Evolutionary conservation across 1,140 invertebrate genomes (phyloP), one percentile per base, ranked within the genome.

Genomic region (Caligus rogercresseyi): DNA sequence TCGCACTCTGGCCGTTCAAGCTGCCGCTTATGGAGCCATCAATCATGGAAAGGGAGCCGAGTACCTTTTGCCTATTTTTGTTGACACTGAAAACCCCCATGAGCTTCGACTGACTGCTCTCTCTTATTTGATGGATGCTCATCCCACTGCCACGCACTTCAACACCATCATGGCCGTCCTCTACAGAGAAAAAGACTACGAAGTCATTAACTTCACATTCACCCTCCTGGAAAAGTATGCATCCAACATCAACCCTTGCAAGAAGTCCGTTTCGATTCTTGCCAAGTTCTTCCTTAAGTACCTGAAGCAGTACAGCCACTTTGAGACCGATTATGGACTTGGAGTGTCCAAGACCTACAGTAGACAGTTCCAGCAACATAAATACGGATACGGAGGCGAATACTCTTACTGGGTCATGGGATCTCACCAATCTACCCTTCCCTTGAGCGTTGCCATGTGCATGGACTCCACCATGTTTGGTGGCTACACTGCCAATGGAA

Each of bases 281-380:
- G 31, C 31, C 52, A 62, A 25, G 16, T 23, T 16, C 23, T 62
- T 61, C 31, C 51, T 61, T n/a, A 62, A 43, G 31, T 56, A 62
- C 51, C 53, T 62, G 61, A 54, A 57, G 31, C 61, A 62, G 43
- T 25, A 18, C 18, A 56, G 61, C 13, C 18, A 16, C 14, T 43
- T 56, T 54, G 43, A 62, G 4, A 62, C 51, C 7, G 19, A 62
- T 7, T 62, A 43, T 25, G 61, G 61, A 20, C 21, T 62, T 43
- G 61, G 61, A 14, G 31, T 62, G 13, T 62, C 61, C 51, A 62
- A 62, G 61, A 61, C 31, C 51, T 59, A 19, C 14, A 3, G 16
- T 2, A 16, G 31, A 16, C 16, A 62, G 52, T 62, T 59, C 31
- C n/a, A 62, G 20, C 18, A 60, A 18, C 16, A 60, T 21, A 55